A percentile compares a stretch with the other conserved stretches of the same genome.
phyloP scores from a whole-genome alignment of 2,888 invertebrate species.

The Rhopalosiphum nymphaeae region DNA sequence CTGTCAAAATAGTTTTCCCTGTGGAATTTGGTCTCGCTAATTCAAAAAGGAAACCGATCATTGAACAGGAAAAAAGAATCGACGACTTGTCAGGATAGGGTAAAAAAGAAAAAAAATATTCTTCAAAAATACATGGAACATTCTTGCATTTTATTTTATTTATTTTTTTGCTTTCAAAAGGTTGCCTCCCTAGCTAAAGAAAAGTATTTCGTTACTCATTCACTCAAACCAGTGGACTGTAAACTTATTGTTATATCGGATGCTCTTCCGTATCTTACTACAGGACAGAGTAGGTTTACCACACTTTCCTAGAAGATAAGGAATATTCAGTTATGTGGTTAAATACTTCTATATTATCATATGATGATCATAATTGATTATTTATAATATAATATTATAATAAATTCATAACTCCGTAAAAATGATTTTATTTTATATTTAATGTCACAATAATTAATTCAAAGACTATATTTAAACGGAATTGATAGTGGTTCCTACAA shows the following conservation, averaged over 20 bases:
- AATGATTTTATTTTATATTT: background rate
- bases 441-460: background rate
- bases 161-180: constrained; percentile 37
- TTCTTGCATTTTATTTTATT: constrained; percentile 50
- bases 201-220: constrained; percentile 53
- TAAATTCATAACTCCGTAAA: background rate
- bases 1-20: constrained; percentile 56
- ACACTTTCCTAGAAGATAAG: constrained; percentile 7
- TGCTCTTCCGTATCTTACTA: background rate
- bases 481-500: background rate
- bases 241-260: constrained; percentile 53
- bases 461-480: background rate
- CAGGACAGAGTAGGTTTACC: background rate
- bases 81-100: constrained; percentile 20
- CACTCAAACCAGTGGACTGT: constrained; percentile 49
- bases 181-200: background rate
- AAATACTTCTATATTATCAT: background rate
- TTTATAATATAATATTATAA: background rate
- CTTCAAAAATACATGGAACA: constrained; percentile 48
- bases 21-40: constrained; percentile 32
- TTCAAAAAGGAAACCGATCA: constrained; percentile 56
- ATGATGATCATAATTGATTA: background rate
- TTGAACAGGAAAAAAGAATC: constrained; percentile 59
- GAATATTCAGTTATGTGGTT: background rate
- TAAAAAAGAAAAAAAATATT: background rate